Percentiles rank a stretch among this genome's conserved stretches.
Evolutionary conservation across 1,140 invertebrate species (phyloP).

Genomic region (Penaeus indicus): DNA sequence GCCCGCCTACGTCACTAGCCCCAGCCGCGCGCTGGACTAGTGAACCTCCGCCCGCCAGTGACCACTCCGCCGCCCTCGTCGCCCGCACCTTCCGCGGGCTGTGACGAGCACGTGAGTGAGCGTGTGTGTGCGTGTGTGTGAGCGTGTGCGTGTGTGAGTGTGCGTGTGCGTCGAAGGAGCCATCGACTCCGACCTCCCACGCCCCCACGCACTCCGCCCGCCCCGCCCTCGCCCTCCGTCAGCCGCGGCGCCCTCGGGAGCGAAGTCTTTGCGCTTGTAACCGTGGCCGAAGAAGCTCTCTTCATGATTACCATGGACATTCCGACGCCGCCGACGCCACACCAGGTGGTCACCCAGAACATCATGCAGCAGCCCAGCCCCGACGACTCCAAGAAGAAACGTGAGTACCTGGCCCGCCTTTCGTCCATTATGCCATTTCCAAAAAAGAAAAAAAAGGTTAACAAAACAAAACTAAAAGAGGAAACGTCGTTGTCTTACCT

Average conservation of each 20-base stretch:
- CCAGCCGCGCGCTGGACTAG: slow-evolving; percentile 40
- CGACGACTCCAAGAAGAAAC: slow-evolving; percentile 64
- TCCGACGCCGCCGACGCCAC: slow-evolving; percentile 53
- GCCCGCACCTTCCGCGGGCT: neutral
- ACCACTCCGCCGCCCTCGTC: neutral
- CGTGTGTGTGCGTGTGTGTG: neutral
- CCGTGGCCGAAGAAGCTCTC: slow-evolving; percentile 53
- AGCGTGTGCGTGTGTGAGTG: no score
- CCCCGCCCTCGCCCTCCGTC: slow-evolving; percentile 8
- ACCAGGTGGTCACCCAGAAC: slow-evolving; percentile 57
- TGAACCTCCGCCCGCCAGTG: neutral
- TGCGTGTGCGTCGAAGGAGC: no score
- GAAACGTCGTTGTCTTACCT: no score
- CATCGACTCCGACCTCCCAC: no score
- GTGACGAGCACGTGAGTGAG: slow-evolving; percentile 5
- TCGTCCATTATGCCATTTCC: neutral
- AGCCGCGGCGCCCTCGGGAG: neutral
- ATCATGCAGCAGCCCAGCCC: slow-evolving; percentile 57
- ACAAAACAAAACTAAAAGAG: no score
- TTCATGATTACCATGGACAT: slow-evolving; percentile 66
- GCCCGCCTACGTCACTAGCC: slow-evolving; percentile 41
- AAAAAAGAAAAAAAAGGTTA: no score
- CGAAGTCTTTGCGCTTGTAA: slow-evolving; percentile 27
- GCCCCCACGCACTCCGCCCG: no score
- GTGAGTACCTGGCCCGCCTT: slow-evolving; percentile 45